Evolutionary conservation across 1,140 invertebrate species (phyloP).

Genomic region (Euschistus heros): DNA sequence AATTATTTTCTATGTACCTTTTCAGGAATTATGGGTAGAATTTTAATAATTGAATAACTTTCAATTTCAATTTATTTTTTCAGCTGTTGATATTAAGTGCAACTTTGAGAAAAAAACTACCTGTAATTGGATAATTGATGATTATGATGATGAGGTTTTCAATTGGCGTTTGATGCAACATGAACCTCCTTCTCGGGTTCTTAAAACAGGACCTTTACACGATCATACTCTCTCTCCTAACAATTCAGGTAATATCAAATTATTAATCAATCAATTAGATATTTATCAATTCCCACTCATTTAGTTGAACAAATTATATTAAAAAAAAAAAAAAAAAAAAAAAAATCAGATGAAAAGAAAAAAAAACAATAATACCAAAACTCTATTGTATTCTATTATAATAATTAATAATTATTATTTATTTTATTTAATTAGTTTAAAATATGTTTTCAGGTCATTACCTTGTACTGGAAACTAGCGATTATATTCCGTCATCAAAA

Average conservation of each 20-base stretch:
- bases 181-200: conserved; percentile 50
- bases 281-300: conserved; percentile 28
- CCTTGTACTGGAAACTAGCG: conserved; percentile 65
- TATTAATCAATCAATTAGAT: not conserved
- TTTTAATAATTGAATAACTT: too few species aligned
- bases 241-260: conserved; percentile 24
- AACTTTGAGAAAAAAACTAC: conserved; percentile 57
- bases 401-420: too few species aligned
- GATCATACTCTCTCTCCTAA: conserved; percentile 61
- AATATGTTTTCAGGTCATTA: conserved; percentile 54
- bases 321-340: too few species aligned
- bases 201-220: conserved; percentile 57
- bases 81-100: conserved; percentile 38
- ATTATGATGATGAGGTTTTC: conserved; percentile 48
- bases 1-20: too few species aligned
- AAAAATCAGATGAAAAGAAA: too few species aligned
- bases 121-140: conserved; percentile 65
- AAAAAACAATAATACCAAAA: too few species aligned
- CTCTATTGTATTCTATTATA: too few species aligned
- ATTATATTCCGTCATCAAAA: conserved; percentile 49
- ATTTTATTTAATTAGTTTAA: too few species aligned
- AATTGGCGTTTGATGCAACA: conserved; percentile 58
- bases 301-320: too few species aligned
- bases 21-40: too few species aligned
- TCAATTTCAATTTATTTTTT: not conserved